Evolutionary conservation across 2,113 vertebrate species (phyloP), one percentile per base, ranked within the genome.

Genomic region (Mesoclemmys tuberculata): DNA sequence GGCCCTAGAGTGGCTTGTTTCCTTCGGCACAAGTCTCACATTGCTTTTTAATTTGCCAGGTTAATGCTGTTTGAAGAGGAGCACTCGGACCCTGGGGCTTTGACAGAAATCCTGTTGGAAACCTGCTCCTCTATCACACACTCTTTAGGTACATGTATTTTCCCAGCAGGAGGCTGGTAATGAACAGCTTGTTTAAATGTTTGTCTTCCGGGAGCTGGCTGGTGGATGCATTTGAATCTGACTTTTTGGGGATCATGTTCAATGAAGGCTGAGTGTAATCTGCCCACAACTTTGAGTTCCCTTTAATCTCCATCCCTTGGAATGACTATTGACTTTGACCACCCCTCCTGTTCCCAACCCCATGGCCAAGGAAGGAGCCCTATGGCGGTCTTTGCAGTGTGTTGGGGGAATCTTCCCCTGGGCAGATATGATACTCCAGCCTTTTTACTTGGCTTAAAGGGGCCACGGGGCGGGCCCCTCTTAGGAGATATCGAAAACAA

Each of bases 31-130:
- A 4, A 81, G 11, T 16, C 35, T 96, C 58, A 97, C 48, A 11
- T 51, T 95, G 61, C 29, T 92, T 93, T 96, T 92, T 90, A 13
- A 64, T 93, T 96, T 92, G 44, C 8, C 86, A 99, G 99, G 94
- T 98, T 99, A 91, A 97, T 99, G 97, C 98, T 99, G 96, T 98
- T 99, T 58, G 99, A 99, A 80, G 98, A 98, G 92, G 98, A 99
- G 55, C 97, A 98, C 88, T 97, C 98, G 26, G 98, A 99, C 71
- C 88, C 98, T 3, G 97, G 91, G 56, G 98, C 98, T 84, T 98
- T 99, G 97, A 97, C 98, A 48, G 99, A 99, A 98, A 99, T 99
- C 97, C 98, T 99, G 79, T 97, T 98, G 84, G 99, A 99, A 94
- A 99, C 99, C 44, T 99, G 99, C 97, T 98, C 98, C 55, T 99